phyloP scores from a whole-genome alignment of 2,888 invertebrate genomes.

The Acleris sparsana region DNA sequence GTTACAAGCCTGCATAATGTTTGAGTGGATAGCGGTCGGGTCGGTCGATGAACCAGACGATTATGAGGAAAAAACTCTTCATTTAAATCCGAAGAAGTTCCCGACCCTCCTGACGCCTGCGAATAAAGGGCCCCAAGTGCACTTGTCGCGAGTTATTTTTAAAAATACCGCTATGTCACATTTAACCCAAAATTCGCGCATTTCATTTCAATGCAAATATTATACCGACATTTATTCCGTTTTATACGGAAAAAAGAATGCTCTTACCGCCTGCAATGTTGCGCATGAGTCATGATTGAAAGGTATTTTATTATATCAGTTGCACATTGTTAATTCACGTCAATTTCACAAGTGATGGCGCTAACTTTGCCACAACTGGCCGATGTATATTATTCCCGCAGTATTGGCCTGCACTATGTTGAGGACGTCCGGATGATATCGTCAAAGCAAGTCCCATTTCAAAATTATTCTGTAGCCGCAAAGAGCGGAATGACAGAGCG shows the following conservation, averaged over 20 bases:
- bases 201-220: conserved; percentile 21
- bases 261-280: neutral
- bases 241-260: neutral
- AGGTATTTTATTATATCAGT: neutral
- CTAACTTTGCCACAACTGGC: no score
- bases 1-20: conserved; percentile 28
- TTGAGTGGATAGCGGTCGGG: conserved; percentile 26
- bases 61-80: conserved; percentile 36
- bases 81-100: conserved; percentile 27
- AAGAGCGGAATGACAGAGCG: no score
- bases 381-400: no score
- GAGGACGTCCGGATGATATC: no score
- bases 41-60: conserved; percentile 33
- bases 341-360: no score
- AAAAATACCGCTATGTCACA: conserved; percentile 26
- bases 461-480: no score
- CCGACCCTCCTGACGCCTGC: conserved; percentile 15
- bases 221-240: neutral
- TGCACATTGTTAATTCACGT: no score
- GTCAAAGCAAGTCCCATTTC: no score
- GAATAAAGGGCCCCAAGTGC: conserved; percentile 11
- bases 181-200: conserved; percentile 20
- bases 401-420: no score
- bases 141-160: conserved; percentile 16
- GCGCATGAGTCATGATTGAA: neutral